A percentile compares a stretch with the other conserved stretches of the same genome.
Evolutionary conservation across 2,888 invertebrate species (phyloP).

Genomic region (Adelphocoris suturalis): DNA sequence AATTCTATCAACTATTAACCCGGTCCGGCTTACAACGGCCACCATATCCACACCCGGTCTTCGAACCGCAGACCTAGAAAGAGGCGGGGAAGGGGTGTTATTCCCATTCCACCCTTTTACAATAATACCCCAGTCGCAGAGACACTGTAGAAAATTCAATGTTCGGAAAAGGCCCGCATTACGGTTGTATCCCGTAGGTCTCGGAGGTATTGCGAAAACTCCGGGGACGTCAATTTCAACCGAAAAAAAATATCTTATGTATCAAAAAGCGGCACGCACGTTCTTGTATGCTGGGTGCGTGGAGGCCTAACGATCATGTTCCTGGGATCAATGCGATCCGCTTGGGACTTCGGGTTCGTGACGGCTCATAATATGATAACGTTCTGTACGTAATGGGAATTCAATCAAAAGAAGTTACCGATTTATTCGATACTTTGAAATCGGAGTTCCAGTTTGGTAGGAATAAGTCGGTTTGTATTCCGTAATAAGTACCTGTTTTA

Average conservation of each 20-base stretch:
- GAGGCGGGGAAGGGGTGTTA: not conserved
- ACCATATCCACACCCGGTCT: not conserved
- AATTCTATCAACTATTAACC: conserved; percentile 27
- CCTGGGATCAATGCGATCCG: not conserved
- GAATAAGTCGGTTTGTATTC: no score
- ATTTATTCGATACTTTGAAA: not conserved
- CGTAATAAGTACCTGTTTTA: no score
- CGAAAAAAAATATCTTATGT: not conserved
- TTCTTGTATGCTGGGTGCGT: not conserved
- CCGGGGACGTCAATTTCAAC: not conserved
- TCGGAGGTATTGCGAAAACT: not conserved
- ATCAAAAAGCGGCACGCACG: not conserved
- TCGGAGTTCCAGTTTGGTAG: no score
- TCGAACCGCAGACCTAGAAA: not conserved
- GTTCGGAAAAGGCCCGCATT: not conserved
- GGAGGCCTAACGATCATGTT: not conserved
- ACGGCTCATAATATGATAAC: not conserved
- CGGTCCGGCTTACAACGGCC: not conserved
- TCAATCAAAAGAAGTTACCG: not conserved
- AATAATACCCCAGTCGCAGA: not conserved
- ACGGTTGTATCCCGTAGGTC: not conserved
- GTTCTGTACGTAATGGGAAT: not conserved
- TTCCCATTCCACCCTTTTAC: not conserved
- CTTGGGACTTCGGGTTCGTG: not conserved
- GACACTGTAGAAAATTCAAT: not conserved